phyloP scores from a whole-genome alignment of 2,113 vertebrate species.

The Equus quagga region DNA sequence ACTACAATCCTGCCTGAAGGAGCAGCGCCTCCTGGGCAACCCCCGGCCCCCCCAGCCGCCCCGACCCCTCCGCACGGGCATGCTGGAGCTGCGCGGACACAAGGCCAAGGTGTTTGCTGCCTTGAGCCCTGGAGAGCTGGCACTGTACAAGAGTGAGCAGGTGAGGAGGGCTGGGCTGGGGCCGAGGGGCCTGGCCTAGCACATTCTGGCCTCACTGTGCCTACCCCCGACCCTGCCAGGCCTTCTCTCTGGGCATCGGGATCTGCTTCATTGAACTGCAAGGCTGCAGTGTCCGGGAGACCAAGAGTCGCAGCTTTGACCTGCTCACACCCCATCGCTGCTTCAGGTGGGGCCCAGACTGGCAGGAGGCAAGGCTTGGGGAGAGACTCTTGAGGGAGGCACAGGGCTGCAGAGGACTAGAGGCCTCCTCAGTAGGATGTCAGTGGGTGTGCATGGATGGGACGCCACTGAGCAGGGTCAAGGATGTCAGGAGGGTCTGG shows the following conservation, averaged over 20 bases:
- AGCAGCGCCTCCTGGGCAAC: slow-evolving; percentile 90
- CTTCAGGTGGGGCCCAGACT: slow-evolving; percentile 92
- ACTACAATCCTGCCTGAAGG: slow-evolving; percentile 93
- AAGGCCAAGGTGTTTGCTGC: slow-evolving; percentile 95
- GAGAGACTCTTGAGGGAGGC: background rate
- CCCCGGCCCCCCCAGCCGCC: slow-evolving; percentile 79
- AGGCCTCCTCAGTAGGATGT: background rate
- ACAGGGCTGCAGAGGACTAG: background rate
- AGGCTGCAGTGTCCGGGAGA: slow-evolving; percentile 94
- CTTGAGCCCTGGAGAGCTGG: slow-evolving; percentile 94
- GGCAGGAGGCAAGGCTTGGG: background rate
- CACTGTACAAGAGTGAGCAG: slow-evolving; percentile 98
- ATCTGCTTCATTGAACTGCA: slow-evolving; percentile 95
- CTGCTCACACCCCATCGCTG: slow-evolving; percentile 95
- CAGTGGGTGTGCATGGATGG: background rate
- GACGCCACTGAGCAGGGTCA: background rate
- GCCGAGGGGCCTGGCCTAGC: background rate
- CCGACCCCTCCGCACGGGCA: slow-evolving; percentile 89
- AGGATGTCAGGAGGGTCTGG: background rate
- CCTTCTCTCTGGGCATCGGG: slow-evolving; percentile 94
- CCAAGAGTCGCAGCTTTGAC: slow-evolving; percentile 95
- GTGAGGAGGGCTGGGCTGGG: slow-evolving; percentile 80
- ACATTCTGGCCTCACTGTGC: background rate
- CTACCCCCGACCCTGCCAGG: slow-evolving; percentile 83
- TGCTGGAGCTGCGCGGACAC: slow-evolving; percentile 94